Evolutionary conservation across 2,797 vertebrate genomes (phyloP).

Genomic region (Ambastaia sidthimunki): DNA sequence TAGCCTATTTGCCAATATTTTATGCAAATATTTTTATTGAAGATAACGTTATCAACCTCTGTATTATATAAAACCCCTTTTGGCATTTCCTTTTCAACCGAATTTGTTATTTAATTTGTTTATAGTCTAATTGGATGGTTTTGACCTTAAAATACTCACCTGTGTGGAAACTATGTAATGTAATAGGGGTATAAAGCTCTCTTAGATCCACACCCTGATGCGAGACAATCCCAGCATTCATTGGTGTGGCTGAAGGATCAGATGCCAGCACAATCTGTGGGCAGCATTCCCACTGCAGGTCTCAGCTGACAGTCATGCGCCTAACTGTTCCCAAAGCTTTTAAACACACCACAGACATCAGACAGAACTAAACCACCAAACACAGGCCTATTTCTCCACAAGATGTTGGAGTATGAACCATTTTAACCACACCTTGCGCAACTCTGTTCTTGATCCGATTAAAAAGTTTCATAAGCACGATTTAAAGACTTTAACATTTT

Average conservation of each 20-base stretch:
- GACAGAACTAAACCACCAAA: background rate
- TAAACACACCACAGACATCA: background rate
- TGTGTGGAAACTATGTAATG: conserved; percentile 29
- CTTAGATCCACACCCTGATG: conserved; percentile 18
- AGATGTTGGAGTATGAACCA: background rate
- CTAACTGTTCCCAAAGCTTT: conserved; percentile 62
- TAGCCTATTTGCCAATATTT: background rate
- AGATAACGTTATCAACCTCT: background rate
- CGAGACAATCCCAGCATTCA: conserved; percentile 31
- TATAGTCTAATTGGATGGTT: background rate
- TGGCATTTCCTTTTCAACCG: background rate
- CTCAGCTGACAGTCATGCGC: conserved; percentile 74
- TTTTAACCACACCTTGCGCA: background rate
- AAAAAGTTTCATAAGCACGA: background rate
- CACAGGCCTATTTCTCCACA: background rate
- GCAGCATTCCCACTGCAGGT: conserved; percentile 55
- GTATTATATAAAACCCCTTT: background rate
- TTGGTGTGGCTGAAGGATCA: conserved; percentile 41
- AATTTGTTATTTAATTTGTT: background rate
- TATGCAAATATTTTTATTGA: background rate
- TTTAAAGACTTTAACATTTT: background rate
- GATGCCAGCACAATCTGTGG: conserved; percentile 49
- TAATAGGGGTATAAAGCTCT: conserved; percentile 12
- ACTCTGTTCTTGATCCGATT: background rate
- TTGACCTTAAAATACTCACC: conserved; percentile 26